phyloP scores from a whole-genome alignment of 2,113 vertebrate genomes.

The Xenopus borealis region DNA sequence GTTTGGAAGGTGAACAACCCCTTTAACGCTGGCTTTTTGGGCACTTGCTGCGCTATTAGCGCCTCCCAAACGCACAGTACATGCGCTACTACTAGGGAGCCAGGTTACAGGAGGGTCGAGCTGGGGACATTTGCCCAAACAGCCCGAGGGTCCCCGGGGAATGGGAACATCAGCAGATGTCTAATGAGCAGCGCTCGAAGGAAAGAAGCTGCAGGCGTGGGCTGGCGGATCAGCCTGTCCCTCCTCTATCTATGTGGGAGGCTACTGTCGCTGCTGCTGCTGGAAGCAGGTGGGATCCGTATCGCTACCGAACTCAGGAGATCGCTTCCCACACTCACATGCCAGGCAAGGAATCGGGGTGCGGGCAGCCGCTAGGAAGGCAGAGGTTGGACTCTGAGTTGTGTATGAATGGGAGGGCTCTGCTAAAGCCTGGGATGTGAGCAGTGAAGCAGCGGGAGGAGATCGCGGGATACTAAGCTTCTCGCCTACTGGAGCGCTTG shows the following conservation, averaged over 20 bases:
- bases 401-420: conserved; percentile 5
- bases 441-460: conserved; percentile 31
- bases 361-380: not conserved
- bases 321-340: conserved; percentile 35
- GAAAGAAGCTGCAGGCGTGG: conserved; percentile 25
- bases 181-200: conserved; percentile 3
- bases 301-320: conserved; percentile 52
- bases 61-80: too few relatives aligned
- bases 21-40: too few relatives aligned
- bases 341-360: not conserved
- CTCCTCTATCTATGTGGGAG: conserved; percentile 55
- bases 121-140: too few relatives aligned
- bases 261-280: conserved; percentile 42
- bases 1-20: too few relatives aligned
- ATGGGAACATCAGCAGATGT: too few relatives aligned
- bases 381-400: not conserved
- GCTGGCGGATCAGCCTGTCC: conserved; percentile 34
- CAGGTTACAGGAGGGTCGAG: too few relatives aligned
- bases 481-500: conserved; percentile 8
- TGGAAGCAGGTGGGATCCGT: conserved; percentile 58
- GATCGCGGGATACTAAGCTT: conserved; percentile 11
- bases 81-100: too few relatives aligned
- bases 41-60: too few relatives aligned
- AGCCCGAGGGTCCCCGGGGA: too few relatives aligned
- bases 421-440: conserved; percentile 3